phyloP scores from a whole-genome alignment of 2,888 invertebrate genomes.

The Oxystoma pomonae region DNA sequence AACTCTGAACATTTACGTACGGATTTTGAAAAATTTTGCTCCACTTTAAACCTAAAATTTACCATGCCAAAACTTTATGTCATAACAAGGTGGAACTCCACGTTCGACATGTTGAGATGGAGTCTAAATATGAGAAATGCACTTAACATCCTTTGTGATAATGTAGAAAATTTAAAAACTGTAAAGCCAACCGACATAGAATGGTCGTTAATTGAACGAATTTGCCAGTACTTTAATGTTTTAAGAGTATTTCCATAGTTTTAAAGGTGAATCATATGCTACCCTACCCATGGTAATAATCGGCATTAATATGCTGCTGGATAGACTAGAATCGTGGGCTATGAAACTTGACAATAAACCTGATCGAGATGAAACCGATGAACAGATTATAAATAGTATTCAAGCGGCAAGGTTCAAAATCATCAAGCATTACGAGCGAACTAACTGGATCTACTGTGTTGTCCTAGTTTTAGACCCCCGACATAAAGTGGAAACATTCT shows the following conservation, averaged over 20 bases:
- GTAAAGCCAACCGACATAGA: conserved; percentile 8
- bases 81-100: too few species aligned
- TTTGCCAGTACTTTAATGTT: conserved; percentile 20
- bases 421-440: conserved; percentile 6
- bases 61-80: too few species aligned
- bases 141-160: conserved; percentile 17
- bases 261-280: conserved; percentile 24
- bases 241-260: conserved; percentile 20
- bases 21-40: too few species aligned
- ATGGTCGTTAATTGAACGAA: conserved; percentile 17
- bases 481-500: too few species aligned
- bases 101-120: too few species aligned
- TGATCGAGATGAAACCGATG: conserved; percentile 12
- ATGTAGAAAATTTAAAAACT: conserved; percentile 8
- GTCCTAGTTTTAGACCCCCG: conserved; percentile 10
- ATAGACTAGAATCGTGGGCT: conserved; percentile 19
- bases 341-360: conserved; percentile 13
- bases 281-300: conserved; percentile 24
- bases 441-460: conserved; percentile 16
- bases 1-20: conserved; percentile 21
- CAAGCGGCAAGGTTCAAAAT: conserved; percentile 11
- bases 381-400: conserved; percentile 10
- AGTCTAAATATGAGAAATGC: conserved; percentile 11
- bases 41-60: too few species aligned
- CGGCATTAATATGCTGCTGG: conserved; percentile 19